Base-by-base conservation (phyloP, 2,113 vertebrate species). In the Merops nubicus region DNA sequence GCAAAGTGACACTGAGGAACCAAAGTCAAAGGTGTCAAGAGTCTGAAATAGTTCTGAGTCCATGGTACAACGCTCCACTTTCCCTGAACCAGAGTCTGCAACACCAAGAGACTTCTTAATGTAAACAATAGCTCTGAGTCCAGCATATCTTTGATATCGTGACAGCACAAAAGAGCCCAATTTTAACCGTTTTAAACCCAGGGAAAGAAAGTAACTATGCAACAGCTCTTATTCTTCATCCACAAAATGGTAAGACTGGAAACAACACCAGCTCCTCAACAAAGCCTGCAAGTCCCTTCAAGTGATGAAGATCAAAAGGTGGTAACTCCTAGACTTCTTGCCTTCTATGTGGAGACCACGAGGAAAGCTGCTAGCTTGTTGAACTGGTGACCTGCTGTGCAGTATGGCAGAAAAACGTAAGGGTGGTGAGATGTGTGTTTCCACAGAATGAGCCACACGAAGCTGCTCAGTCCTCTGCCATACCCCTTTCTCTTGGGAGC, bases 1-100 rank as follows among this genome's bases (percentile, higher is more conserved):
- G 68, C 76, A 81, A 82, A 96, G 80, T 91, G 91, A 92, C 77
- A 70, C 12, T 22, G 21, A 75, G 51, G 38, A 96, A 60, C 36
- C 47, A 36, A 92, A 95, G 40, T 78, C 83, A 91, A 87, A 72
- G 45, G 64, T 87, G 92, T 91, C 40, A 43, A 67, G n/a, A 73
- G 43, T 40, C 83, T 15, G 74, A 88, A 73, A 95, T 13, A 14
- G 91, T 89, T 97, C 91, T 11, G 38, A 92, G 68, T 72, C 28
- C 5, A 7, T 9, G 26, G 33, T 29, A 69, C 43, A 82, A 42
- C 4, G 21, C 36, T 79, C 51, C 67, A 36, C 19, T 70, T 88
- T 77, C 31, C 38, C 67, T 72, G 38, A 92, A 88, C 42, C 5
- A 2, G 38, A 85, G 36, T 48, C 60, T 77, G 13, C 42, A 77